Conservation (phyloP, 2,888 invertebrate species). For the Lepetodrilus schrolli region DNA sequence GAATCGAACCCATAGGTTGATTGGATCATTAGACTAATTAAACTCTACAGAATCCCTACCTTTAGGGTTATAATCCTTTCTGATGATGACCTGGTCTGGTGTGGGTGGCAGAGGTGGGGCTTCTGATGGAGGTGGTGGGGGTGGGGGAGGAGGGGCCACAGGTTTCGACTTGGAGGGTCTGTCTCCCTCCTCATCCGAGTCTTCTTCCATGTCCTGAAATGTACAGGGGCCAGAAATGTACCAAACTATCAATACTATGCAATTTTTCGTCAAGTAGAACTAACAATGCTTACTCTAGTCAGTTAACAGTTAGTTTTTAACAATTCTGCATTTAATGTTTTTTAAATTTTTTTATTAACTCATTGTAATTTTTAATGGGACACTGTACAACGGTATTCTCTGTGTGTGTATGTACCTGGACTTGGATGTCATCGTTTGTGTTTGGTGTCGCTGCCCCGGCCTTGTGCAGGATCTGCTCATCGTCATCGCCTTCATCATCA, state of each 20-base stretch:
- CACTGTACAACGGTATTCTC: too few species aligned
- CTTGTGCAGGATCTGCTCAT: slow-evolving; percentile 75
- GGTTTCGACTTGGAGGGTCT: slow-evolving; percentile 45
- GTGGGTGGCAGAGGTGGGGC: slow-evolving; percentile 88
- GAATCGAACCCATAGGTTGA: too few species aligned
- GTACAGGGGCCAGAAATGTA: neutral
- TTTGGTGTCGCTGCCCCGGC: slow-evolving; percentile 40
- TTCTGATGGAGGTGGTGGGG: slow-evolving; percentile 76
- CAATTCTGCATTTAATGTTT: too few species aligned
- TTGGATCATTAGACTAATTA: too few species aligned
- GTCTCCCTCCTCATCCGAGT: slow-evolving; percentile 63
- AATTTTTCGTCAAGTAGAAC: too few species aligned
- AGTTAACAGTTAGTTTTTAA: too few species aligned
- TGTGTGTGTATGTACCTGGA: too few species aligned
- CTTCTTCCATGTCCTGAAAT: slow-evolving; percentile 64
- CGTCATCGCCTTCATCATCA: slow-evolving; percentile 79
- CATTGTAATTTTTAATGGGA: too few species aligned
- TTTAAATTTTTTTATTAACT: too few species aligned
- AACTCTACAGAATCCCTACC: slow-evolving; percentile 72
- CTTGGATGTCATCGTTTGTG: slow-evolving; percentile 45
- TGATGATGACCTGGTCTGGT: slow-evolving; percentile 94
- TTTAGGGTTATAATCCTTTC: slow-evolving; percentile 97
- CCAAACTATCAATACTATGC: too few species aligned
- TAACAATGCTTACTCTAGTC: too few species aligned
- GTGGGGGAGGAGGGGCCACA: slow-evolving; percentile 73